Base-by-base conservation (phyloP, 64 coral and sea anemone genomes). In the Anthopleura sola region DNA sequence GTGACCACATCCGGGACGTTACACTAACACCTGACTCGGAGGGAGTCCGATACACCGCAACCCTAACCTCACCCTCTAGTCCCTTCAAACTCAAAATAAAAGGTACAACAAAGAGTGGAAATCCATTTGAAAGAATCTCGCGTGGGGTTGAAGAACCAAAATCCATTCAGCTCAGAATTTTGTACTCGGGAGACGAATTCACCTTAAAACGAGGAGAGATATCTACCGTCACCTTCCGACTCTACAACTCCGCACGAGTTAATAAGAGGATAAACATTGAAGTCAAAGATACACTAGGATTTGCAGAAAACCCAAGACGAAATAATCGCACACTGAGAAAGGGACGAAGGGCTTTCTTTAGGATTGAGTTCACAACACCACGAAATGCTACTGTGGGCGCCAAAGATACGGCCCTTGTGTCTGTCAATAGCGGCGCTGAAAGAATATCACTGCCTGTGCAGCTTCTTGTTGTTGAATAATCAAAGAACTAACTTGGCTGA, bases 71-170 rank as follows among this genome's bases (percentile, higher is more conserved):
- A 17, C 84, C 78, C 39, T 53, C 88, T 31, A 24, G 32, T 19
- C 46, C 82, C 17, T 95, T 91, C 57, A 84, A 87, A 44, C 62
- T 95, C 3, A 91, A 95, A 55, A 29, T 95, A 6, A 82, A 50
- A 21, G 93, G 93, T 36, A 91, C 31, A 14, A 95, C 93, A 14
- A 75, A 23, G 74, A 51, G 77, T n/a, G 93, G 93, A 24, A 91
- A 86, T 17, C 19, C 64, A 20, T 95, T 95, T 83, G 55, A 92
- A 36, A 86, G 93, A 34, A 86, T 95, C 46, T 95, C 93, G 5
- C 86, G 86, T 24, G 87, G 91, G 24, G 82, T 86, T 2, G 84
- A 92, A 1, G 71, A 81, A 83, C 86, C 93, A 14, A 83, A 85
- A 39, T 74, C 47, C 5, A 56, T 75, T 1, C 50, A 92, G 19